These are phyloP conservation scores for Sprattus sprattus DNA, from an alignment of 2,113 vertebrate genomes.

Conservation along the genomic window DNA sequence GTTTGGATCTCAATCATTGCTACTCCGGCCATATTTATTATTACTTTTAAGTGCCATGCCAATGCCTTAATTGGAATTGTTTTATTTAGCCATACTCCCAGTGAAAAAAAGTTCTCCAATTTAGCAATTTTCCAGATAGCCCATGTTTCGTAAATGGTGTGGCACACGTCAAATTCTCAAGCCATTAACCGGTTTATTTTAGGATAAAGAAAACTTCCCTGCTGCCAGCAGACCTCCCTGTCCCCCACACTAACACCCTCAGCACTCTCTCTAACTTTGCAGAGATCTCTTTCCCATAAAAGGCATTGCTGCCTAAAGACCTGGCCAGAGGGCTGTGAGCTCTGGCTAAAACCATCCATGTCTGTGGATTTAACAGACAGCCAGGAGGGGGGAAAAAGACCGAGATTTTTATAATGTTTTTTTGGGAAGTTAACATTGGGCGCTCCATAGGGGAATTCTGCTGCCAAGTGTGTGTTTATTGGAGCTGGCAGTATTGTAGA, in stretches of 20 bases:
- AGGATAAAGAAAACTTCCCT: constrained; percentile 38
- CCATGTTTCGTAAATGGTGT: constrained; percentile 32
- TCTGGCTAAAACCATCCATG: constrained; percentile 23
- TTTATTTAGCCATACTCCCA: constrained; percentile 18
- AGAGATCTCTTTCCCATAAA: constrained; percentile 54
- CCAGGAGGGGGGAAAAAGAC: neutral
- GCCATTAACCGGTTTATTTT: constrained; percentile 47
- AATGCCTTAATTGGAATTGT: neutral
- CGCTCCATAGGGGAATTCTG: neutral
- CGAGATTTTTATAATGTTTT: neutral
- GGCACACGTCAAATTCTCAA: constrained; percentile 42
- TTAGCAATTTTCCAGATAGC: constrained; percentile 40
- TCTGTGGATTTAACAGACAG: neutral
- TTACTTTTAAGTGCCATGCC: neutral
- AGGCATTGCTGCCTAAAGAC: constrained; percentile 39
- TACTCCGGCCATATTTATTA: neutral
- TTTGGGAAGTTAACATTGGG: neutral
- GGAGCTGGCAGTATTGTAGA: neutral
- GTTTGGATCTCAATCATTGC: no score
- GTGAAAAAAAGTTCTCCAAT: neutral
- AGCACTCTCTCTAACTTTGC: constrained; percentile 18
- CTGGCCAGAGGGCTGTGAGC: constrained; percentile 21
- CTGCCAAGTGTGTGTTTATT: constrained; percentile 8
- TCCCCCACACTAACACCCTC: constrained; percentile 20
- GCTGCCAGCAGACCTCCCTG: constrained; percentile 28